phyloP scores from a whole-genome alignment of 1,140 invertebrate genomes.

The Papilio polytes region DNA sequence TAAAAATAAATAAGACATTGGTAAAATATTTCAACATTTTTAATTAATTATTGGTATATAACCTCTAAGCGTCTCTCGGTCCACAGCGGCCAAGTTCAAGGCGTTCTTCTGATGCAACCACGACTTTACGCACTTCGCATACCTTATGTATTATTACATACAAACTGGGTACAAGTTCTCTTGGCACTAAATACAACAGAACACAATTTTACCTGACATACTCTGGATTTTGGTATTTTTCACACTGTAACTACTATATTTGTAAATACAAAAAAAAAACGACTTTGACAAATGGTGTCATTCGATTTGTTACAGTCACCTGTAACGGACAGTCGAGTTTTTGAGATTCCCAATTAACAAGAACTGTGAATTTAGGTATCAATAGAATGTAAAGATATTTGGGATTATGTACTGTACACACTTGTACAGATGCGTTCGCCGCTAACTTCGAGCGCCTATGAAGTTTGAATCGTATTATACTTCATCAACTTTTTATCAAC shows the following conservation, averaged over 20 bases:
- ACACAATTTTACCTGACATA: no score
- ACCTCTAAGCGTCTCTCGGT: background rate
- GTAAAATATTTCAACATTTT: background rate
- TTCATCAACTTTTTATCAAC: conserved; percentile 13
- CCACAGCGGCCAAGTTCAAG: conserved; percentile 11
- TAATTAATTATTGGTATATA: background rate
- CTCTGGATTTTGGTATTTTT: no score
- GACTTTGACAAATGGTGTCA: no score
- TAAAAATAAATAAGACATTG: background rate
- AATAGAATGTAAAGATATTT: background rate
- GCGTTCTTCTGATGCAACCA: background rate
- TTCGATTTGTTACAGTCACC: no score
- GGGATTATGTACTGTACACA: no score
- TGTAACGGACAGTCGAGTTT: no score
- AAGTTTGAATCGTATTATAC: background rate
- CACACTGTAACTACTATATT: no score
- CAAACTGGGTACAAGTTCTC: background rate
- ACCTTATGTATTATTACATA: background rate
- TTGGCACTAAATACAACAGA: no score
- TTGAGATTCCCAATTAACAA: no score
- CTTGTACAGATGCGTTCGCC: background rate
- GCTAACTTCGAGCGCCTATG: background rate
- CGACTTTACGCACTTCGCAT: background rate
- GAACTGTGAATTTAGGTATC: no score
- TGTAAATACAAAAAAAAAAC: no score